Base-by-base conservation (phyloP, 2,888 invertebrate genomes). In the Athalia circularis region DNA sequence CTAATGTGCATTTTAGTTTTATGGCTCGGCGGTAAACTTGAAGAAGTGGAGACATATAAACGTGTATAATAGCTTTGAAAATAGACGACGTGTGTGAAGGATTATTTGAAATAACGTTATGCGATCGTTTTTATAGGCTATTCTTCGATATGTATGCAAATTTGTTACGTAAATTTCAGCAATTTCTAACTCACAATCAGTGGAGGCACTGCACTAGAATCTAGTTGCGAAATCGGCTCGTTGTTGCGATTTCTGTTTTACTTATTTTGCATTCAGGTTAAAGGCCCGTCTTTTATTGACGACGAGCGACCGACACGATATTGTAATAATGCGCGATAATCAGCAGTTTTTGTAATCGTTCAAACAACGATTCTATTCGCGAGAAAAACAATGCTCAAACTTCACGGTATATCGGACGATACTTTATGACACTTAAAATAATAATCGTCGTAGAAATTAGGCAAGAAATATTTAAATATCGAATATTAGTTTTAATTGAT, bases 141-240 rank as follows among this genome's bases (percentile, higher is more conserved):
- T 48, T 29, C 0, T 29, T 65, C 47, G 65, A 1, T 48, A 5
- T 29, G 45, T 68, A 68, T 15, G 54, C 43, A 54, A 68, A 68
- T 68, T 52, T 29, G 54, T 68, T 68, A 54, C 68, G 52, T 68
- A 68, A 68, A 68, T 68, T 54, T 43, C 50, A 68, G 52, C 29
- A 68, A 52, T 68, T 68, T 68, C 52, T 54, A 68, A 52, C 29
- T 29, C 29, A 29, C 29, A 2, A 29, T 29, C 29, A n/a, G n/a
- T n/a, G n/a, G 6, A 48, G 48, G 50, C 9, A 47, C 54, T 54
- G 54, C 57, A 6, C 43, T 57, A 57, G n/a, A 70, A 70, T 52
- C 54, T 11, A 57, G 70, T 70, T 70, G 54, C 54, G 72, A 72
- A 72, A 72, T 57, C 72, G 72, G 9, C 57, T 72, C 59, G 57